Percentiles rank a stretch among this genome's conserved stretches.
Conservation (phyloP, 2,113 vertebrate genomes). For the Galemys pyrenaicus region DNA sequence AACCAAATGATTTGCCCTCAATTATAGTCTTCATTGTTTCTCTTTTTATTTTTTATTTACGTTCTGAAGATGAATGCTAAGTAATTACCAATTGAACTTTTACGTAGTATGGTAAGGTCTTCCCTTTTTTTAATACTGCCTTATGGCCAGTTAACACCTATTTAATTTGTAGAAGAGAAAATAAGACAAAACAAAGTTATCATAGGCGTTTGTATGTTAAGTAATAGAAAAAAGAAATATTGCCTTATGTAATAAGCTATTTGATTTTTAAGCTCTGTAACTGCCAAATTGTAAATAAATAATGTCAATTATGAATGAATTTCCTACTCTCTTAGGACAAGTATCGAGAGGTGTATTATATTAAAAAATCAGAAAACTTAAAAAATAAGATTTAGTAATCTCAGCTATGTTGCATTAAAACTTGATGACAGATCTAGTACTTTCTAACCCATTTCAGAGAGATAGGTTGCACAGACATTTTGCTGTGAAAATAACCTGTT, state of each 20-base stretch:
- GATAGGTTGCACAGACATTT: not conserved
- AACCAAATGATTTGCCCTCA: not conserved
- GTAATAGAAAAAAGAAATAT: not conserved
- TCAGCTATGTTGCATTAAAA: not conserved
- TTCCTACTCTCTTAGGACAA: not conserved
- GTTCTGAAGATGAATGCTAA: not conserved
- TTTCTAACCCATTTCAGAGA: not conserved
- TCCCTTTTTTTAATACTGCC: not conserved
- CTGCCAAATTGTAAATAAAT: not conserved
- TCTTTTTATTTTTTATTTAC: not conserved
- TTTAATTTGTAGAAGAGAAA: constrained; percentile 62
- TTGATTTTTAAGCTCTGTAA: not conserved
- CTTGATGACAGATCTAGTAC: not conserved
- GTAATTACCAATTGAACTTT: not conserved
- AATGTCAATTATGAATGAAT: not conserved
- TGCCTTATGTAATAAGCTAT: constrained; percentile 22
- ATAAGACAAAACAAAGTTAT: constrained; percentile 59
- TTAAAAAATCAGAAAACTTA: not conserved
- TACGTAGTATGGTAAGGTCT: not conserved
- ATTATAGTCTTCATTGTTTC: not conserved
- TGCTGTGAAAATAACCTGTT: not conserved
- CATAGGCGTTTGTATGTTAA: not conserved
- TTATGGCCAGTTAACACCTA: not conserved
- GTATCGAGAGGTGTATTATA: too few relatives aligned
- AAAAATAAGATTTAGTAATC: not conserved